These are phyloP conservation scores for Melinaea marsaeus DNA, from an alignment of 2,888 invertebrate species.

Conservation along the genomic window DNA sequence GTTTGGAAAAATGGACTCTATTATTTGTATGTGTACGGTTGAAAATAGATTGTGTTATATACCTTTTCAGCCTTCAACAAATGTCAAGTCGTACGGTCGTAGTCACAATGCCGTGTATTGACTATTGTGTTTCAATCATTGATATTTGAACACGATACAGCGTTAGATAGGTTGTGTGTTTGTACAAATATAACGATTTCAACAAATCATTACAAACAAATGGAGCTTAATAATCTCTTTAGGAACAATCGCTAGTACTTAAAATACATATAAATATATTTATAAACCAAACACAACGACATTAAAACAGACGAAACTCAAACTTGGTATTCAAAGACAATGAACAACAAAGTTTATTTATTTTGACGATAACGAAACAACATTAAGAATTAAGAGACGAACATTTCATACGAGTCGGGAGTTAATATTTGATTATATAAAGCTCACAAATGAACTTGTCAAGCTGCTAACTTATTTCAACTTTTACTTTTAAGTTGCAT, in stretches of 20 bases:
- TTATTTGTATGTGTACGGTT: neutral
- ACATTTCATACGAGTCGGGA: slow-evolving; percentile 24
- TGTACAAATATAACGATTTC: no score
- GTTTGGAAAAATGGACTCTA: slow-evolving; percentile 9
- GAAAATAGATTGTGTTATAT: slow-evolving; percentile 2
- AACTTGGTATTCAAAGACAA: slow-evolving; percentile 1
- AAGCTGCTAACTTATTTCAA: no score
- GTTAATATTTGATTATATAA: slow-evolving; percentile 25
- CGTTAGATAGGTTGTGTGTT: no score
- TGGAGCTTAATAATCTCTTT: no score
- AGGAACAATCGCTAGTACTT: neutral
- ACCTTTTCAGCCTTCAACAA: slow-evolving; percentile 10
- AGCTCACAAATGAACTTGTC: no score
- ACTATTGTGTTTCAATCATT: slow-evolving; percentile 2
- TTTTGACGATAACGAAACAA: slow-evolving; percentile 32
- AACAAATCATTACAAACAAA: no score
- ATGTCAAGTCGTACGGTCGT: slow-evolving; percentile 14
- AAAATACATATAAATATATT: neutral
- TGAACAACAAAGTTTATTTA: slow-evolving; percentile 20
- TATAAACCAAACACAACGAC: neutral
- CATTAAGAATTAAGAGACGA: slow-evolving; percentile 34
- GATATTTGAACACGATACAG: no score
- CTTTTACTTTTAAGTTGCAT: no score
- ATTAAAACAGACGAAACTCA: neutral
- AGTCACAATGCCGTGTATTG: neutral